Conservation (phyloP, 2,113 vertebrate species). For the Emberiza fucata region DNA sequence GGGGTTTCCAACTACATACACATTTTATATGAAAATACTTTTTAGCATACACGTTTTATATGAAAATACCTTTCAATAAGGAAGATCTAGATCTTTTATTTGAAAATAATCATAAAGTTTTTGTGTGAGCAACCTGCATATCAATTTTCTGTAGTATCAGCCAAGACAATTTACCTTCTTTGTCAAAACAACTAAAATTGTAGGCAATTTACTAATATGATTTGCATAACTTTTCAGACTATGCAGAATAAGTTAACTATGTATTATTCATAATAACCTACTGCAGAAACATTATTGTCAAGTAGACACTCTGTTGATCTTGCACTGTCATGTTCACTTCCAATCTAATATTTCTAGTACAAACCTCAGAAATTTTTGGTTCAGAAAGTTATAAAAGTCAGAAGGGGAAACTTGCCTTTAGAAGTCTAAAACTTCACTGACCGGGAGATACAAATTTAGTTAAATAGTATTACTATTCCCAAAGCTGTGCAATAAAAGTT, state of each 20-base stretch:
- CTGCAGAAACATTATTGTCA: conserved; percentile 38
- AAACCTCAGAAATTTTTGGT: not conserved
- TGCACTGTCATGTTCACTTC: conserved; percentile 9
- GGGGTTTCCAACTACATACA: not conserved
- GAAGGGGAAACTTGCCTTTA: not conserved
- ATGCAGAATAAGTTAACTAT: conserved; percentile 57
- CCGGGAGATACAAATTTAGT: not conserved
- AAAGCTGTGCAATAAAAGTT: not conserved
- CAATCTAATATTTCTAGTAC: not conserved
- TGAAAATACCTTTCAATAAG: not conserved
- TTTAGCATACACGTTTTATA: not conserved
- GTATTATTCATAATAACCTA: conserved; percentile 66
- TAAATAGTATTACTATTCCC: not conserved
- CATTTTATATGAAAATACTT: not conserved
- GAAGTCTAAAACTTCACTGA: not conserved
- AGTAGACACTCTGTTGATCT: conserved; percentile 39
- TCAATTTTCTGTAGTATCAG: conserved; percentile 9
- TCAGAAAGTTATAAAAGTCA: not conserved
- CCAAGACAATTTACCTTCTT: conserved; percentile 55
- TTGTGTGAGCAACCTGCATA: not conserved
- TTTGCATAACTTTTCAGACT: conserved; percentile 66
- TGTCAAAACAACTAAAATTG: conserved; percentile 62
- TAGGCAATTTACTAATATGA: conserved; percentile 61
- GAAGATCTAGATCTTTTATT: not conserved
- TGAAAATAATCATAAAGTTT: conserved; percentile 12